A percentile compares a stretch with the other conserved stretches of the same genome.
Evolutionary conservation across 2,113 vertebrate species (phyloP).

Genomic region (human (Homo sapiens)): GRCh38 chr11:33686501-33687000

Average conservation of each 20-base stretch:
- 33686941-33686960: not conserved
- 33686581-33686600: not conserved
- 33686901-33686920: not conserved
- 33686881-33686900: not conserved
- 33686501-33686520: not conserved
- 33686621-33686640: accelerated
- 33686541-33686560: not conserved
- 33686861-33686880: not conserved
- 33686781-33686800: not conserved
- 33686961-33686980: not conserved
- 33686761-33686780: not conserved
- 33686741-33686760: not conserved
- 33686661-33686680: not conserved
- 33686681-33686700: not conserved
- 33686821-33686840: not conserved
- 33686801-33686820: not conserved
- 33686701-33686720: not conserved
- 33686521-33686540: not conserved
- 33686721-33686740: not conserved
- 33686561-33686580: not conserved
- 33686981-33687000: not conserved
- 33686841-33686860: not conserved
- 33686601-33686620: not conserved
- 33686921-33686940: not conserved
- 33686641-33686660: accelerated